Evolutionary conservation across 53 echinoderm and acorn worm genomes (phyloP).

Genomic region (Arbacia lixula): DNA sequence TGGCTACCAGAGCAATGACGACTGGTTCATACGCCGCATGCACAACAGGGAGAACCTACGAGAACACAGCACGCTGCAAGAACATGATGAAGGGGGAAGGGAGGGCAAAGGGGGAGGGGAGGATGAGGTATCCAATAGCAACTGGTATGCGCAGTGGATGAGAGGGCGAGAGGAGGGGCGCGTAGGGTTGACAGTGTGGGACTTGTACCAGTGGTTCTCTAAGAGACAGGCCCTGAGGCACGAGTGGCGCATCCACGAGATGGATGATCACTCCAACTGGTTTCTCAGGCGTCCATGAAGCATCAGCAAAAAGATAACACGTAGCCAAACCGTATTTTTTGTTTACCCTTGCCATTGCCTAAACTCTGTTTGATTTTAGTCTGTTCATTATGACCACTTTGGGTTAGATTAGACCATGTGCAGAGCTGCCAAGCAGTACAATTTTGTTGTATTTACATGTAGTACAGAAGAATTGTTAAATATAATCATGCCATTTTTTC

Average conservation of each 20-base stretch:
- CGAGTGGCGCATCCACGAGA: conserved; percentile 72
- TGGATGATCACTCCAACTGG: conserved; percentile 94
- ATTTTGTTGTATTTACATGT: not conserved
- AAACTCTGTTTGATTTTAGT: not conserved
- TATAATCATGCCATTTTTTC: too few relatives aligned
- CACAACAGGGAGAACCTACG: conserved; percentile 67
- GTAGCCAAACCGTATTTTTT: too few relatives aligned
- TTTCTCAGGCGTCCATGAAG: conserved; percentile 82
- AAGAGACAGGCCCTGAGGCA: conserved; percentile 76
- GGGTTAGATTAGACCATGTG: not conserved
- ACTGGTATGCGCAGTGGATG: conserved; percentile 87
- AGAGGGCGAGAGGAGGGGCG: conserved; percentile 69
- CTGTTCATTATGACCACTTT: not conserved
- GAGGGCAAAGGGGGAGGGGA: not conserved
- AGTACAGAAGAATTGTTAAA: too few relatives aligned
- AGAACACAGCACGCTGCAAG: not conserved
- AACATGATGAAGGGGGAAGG: conserved; percentile 1
- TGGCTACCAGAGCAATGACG: conserved; percentile 75
- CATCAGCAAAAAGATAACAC: not conserved
- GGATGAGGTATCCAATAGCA: conserved; percentile 12
- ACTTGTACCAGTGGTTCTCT: conserved; percentile 89
- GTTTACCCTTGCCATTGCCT: not conserved
- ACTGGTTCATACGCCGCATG: conserved; percentile 89
- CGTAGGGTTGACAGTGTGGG: conserved; percentile 90
- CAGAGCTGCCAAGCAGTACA: not conserved